Evolutionary conservation across 1,140 invertebrate genomes (phyloP).

Genomic region (Pteromalus puparum): DNA sequence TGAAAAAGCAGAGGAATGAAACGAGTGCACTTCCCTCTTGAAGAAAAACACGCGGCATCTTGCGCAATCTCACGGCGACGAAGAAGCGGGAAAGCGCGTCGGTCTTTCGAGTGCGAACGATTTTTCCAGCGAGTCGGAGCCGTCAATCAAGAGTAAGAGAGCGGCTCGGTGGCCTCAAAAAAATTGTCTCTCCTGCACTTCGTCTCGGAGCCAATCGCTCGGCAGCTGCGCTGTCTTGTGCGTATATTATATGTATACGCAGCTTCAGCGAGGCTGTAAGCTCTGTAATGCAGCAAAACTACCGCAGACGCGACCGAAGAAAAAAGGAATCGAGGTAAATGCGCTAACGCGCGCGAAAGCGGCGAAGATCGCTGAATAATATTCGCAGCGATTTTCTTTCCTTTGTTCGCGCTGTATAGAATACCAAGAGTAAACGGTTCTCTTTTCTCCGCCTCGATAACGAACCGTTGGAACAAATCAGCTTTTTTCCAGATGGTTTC

Average conservation of each 20-base stretch:
- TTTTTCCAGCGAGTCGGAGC: slow-evolving; percentile 16
- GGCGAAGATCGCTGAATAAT: too few relatives aligned
- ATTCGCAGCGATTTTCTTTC: too few relatives aligned
- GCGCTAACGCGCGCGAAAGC: background rate
- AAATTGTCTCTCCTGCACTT: slow-evolving; percentile 29
- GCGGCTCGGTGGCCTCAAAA: slow-evolving; percentile 3
- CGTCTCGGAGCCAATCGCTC: background rate
- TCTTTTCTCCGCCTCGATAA: background rate
- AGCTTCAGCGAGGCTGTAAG: background rate
- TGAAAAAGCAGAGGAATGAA: background rate
- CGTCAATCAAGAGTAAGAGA: slow-evolving; percentile 28
- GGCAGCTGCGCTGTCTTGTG: background rate
- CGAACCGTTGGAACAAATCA: background rate
- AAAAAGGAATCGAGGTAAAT: too few relatives aligned
- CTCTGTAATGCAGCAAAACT: background rate
- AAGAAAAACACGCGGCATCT: background rate
- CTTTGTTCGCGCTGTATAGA: too few relatives aligned
- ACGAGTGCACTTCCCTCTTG: background rate
- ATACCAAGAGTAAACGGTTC: background rate
- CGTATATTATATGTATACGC: background rate
- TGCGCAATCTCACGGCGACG: background rate
- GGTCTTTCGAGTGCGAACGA: background rate
- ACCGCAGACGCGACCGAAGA: background rate
- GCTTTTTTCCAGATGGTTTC: background rate
- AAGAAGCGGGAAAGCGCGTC: background rate